A percentile compares a stretch with the other conserved stretches of the same genome.
phyloP scores from a whole-genome alignment of 2,888 invertebrate species.

The Diadegma fenestrale region DNA sequence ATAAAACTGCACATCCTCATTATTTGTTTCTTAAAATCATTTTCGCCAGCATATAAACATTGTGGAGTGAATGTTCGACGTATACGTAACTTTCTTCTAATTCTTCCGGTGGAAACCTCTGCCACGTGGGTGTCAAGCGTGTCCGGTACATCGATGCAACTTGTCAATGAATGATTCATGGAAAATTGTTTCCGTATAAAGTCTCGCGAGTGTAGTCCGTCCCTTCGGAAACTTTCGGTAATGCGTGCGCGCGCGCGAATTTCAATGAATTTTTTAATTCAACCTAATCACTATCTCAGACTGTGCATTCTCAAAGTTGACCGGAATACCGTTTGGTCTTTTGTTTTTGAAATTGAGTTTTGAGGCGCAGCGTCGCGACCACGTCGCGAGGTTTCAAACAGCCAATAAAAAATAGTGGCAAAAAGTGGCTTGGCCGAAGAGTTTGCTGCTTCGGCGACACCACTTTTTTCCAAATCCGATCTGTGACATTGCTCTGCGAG shows the following conservation, averaged over 20 bases:
- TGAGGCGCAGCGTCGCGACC: background rate
- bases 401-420: background rate
- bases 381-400: background rate
- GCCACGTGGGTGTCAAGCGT: background rate
- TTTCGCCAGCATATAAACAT: background rate
- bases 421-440: background rate
- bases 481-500: background rate
- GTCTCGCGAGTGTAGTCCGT: background rate
- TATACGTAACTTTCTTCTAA: slow-evolving; percentile 5
- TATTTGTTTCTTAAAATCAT: background rate
- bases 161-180: background rate
- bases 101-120: background rate
- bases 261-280: slow-evolving; percentile 2
- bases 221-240: slow-evolving; percentile 5
- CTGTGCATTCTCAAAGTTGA: slow-evolving; percentile 21
- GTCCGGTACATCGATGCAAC: background rate
- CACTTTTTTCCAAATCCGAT: background rate
- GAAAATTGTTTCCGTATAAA: background rate
- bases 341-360: slow-evolving; percentile 1
- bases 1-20: slow-evolving; percentile 17
- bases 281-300: slow-evolving; percentile 21
- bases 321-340: background rate
- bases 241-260: background rate
- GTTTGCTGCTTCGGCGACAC: background rate
- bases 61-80: background rate